Percentiles rank a stretch among this genome's conserved stretches.
These are phyloP conservation scores for Archegozetes longisetosus DNA, from an alignment of 1,140 invertebrate species.

Conservation along the genomic window DNA sequence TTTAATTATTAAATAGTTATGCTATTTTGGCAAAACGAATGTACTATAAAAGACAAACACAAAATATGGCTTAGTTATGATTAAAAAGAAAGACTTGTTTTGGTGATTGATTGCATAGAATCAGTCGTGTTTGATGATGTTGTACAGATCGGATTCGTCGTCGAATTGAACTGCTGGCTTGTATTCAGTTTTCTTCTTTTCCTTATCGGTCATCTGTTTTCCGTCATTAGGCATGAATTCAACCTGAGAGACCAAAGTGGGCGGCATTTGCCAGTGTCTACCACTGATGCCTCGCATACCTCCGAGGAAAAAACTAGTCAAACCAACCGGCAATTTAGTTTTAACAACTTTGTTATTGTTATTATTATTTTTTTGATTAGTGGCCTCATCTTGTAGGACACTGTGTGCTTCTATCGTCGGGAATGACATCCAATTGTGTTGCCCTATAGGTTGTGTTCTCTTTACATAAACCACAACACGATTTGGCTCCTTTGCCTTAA, in stretches of 20 bases:
- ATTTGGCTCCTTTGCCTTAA: neutral
- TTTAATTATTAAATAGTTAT: neutral
- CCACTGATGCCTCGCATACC: slow-evolving; percentile 13
- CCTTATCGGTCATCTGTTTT: neutral
- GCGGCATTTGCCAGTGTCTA: slow-evolving; percentile 14
- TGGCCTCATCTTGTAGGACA: neutral
- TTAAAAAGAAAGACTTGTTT: too few species aligned
- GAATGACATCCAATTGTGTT: neutral
- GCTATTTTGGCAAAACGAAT: neutral
- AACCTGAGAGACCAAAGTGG: slow-evolving; percentile 1
- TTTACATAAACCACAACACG: neutral
- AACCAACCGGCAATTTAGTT: slow-evolving; percentile 15
- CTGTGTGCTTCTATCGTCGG: neutral
- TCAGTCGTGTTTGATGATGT: neutral
- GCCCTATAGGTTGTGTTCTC: neutral
- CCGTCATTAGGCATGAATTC: slow-evolving; percentile 11
- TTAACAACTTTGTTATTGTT: neutral
- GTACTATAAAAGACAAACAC: neutral
- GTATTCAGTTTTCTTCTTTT: neutral
- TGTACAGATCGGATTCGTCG: neutral
- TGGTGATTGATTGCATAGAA: too few species aligned
- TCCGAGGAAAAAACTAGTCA: slow-evolving; percentile 15
- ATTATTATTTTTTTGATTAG: neutral
- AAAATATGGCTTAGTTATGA: neutral
- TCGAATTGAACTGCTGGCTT: neutral